Percentiles rank a stretch among this genome's conserved stretches.
These are phyloP conservation scores for Trachelus troglodyta DNA, from an alignment of 2,888 invertebrate species.

Conservation along the genomic window DNA sequence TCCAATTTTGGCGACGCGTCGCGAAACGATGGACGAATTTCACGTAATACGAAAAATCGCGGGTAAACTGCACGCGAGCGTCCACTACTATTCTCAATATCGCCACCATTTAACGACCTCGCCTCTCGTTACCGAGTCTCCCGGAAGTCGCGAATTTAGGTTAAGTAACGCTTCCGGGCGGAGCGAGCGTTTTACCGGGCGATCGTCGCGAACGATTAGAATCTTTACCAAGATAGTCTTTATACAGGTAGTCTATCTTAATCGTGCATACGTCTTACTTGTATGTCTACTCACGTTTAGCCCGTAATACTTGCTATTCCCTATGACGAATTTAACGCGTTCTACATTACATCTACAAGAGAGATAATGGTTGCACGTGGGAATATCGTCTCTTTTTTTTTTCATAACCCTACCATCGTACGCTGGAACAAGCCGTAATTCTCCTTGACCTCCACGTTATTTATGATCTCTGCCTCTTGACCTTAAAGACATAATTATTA, in stretches of 20 bases:
- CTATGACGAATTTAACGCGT: not conserved
- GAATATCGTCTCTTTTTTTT: not conserved
- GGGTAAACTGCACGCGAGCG: not conserved
- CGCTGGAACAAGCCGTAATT: not conserved
- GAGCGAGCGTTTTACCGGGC: conserved; percentile 6
- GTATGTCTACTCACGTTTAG: no score
- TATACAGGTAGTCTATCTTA: not conserved
- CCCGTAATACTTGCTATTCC: conserved; percentile 1
- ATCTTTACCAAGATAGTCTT: not conserved
- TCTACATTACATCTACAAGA: not conserved
- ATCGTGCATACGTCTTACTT: no score
- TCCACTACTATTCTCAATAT: not conserved
- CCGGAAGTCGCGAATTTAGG: conserved; percentile 50
- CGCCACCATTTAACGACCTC: not conserved
- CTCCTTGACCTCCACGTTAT: not conserved
- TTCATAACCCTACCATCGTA: not conserved
- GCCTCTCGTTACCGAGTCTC: conserved; percentile 17
- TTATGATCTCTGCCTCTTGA: not conserved
- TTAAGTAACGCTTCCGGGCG: conserved; percentile 45
- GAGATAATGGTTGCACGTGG: not conserved
- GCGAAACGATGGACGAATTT: not conserved
- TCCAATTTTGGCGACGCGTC: not conserved
- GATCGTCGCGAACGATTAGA: conserved; percentile 7
- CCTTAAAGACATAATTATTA: not conserved
- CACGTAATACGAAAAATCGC: not conserved